Evolutionary conservation across 2,797 vertebrate genomes (phyloP).

Genomic region (Meriones psammophilus): DNA sequence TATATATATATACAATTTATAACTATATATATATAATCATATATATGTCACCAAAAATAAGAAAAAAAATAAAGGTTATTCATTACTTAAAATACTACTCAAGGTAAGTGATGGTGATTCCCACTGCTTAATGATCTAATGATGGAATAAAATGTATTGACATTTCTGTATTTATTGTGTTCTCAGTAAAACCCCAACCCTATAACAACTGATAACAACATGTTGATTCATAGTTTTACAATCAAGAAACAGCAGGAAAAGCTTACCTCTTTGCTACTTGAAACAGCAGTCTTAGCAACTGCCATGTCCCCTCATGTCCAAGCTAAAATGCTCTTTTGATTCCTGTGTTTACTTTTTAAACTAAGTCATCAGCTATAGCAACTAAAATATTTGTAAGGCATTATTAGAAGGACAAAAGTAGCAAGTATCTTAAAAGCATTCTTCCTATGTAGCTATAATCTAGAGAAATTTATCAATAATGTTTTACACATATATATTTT

Average conservation of each 20-base stretch:
- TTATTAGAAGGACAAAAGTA: background rate
- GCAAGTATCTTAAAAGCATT: background rate
- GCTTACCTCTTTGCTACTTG: background rate
- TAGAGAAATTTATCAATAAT: background rate
- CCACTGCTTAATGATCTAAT: background rate
- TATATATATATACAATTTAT: background rate
- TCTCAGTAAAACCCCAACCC: background rate
- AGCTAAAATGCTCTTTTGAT: background rate
- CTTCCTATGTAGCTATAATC: background rate
- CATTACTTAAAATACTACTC: background rate
- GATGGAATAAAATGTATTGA: background rate
- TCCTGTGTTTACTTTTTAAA: background rate
- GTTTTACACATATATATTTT: background rate
- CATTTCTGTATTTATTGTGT: background rate
- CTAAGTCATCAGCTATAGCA: background rate
- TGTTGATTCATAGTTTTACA: background rate
- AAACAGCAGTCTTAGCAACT: background rate
- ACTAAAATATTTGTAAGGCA: background rate
- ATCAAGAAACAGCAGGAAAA: background rate
- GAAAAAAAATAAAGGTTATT: background rate
- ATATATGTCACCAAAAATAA: background rate
- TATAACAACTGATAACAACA: background rate
- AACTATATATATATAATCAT: background rate
- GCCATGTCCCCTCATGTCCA: background rate
- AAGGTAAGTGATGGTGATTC: background rate